Evolutionary conservation across 2,113 vertebrate genomes (phyloP), one percentile per base, ranked within the genome.

Genomic region (Channa maculata): DNA sequence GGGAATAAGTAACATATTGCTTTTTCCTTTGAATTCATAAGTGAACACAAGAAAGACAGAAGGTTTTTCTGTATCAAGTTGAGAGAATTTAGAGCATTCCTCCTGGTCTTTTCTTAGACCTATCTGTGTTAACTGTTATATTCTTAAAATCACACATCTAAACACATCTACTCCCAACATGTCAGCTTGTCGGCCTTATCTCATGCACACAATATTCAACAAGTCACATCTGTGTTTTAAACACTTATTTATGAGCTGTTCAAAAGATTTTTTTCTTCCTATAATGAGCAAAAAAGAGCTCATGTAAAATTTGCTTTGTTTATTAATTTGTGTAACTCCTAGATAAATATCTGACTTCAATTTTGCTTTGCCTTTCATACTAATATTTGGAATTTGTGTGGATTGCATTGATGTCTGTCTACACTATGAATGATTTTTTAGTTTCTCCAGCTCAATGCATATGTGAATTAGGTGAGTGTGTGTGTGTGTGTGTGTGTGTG

Each of bases 131-230:
- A 24, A 24, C 24, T n/a, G n/a, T n/a, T n/a, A n/a, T n/a, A n/a
- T n/a, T n/a, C n/a, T 24, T 57, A 7, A 51, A 73, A 61, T 49
- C 6, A 54, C 41, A 41, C 34, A 14, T 79, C 5, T 64, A 44
- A 82, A 77, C 58, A 84, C 54, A 52, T 24, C 13, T 10, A 57
- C 70, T 75, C 64, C 45, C 77, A 70, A 58, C 15, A 9, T 9
- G 46, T 70, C 61, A 76, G 66, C 15, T 70, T 60, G 37, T 54
- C 77, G 76, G 73, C 53, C 8, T 37, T 24, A 24, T 24, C 24
- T 24, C 24, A 24, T 24, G 24, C 24, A 24, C 24, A 24, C 24
- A 24, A 24, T 24, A 24, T 24, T 24, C 24, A 24, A 24, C 24
- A 24, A 24, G 24, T 24, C 24, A 24, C 24, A 24, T 24, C 24